Percentiles rank a stretch among this genome's conserved stretches.
Conservation (phyloP, 2,113 vertebrate genomes). For the Lagopus leucura region DNA sequence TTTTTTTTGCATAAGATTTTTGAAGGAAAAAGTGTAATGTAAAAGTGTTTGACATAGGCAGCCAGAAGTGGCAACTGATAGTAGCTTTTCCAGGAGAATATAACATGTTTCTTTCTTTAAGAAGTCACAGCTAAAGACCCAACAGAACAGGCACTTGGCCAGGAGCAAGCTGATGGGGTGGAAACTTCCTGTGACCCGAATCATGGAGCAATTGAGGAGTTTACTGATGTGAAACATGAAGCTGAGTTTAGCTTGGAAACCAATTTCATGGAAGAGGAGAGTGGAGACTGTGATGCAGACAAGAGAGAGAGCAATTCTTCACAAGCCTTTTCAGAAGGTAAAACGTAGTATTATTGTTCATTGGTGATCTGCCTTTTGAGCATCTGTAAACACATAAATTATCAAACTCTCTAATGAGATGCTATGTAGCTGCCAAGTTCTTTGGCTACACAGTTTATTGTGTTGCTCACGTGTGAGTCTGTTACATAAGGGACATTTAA, state of each 20-base stretch:
- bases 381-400: background rate
- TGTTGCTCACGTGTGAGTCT: background rate
- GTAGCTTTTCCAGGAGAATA: background rate
- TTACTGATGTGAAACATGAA: slow-evolving; percentile 88
- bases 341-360: background rate
- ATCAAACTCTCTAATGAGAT: background rate
- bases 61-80: background rate
- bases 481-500: background rate
- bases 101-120: background rate
- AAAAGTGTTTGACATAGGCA: background rate
- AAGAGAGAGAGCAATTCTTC: background rate
- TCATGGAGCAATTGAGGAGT: slow-evolving; percentile 76
- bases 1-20: background rate
- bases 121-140: background rate
- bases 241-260: slow-evolving; percentile 92
- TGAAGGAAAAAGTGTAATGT: background rate
- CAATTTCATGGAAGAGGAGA: slow-evolving; percentile 84
- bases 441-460: background rate
- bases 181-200: slow-evolving; percentile 8
- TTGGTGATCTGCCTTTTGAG: background rate
- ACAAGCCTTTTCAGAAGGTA: slow-evolving; percentile 68
- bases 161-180: slow-evolving; percentile 19
- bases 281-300: slow-evolving; percentile 10
- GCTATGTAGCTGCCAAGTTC: background rate
- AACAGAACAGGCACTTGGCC: background rate